Percentiles rank a stretch among this genome's conserved stretches.
phyloP scores from a whole-genome alignment of 30 jellyfish, hydroid and myxozoan genomes.

The Chrysaora quinquecirrha region DNA sequence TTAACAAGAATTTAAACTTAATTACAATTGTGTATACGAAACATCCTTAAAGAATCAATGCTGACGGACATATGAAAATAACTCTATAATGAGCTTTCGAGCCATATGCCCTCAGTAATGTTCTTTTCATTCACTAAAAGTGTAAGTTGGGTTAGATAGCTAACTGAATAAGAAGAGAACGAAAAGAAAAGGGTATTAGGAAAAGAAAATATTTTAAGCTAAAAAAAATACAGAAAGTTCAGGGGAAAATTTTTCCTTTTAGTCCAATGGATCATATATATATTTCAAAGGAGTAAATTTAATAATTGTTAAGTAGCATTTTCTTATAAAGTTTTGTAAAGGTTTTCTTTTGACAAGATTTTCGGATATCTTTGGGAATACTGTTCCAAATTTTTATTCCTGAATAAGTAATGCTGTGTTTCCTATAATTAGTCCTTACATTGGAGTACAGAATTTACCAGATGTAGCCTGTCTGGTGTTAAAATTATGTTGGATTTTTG shows the following conservation, averaged over 20 bases:
- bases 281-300: background rate
- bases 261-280: slow-evolving; percentile 3
- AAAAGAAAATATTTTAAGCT: slow-evolving; percentile 3
- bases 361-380: slow-evolving; percentile 3
- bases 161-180: background rate
- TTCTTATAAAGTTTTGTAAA: background rate
- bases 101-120: slow-evolving; percentile 39
- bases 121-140: slow-evolving; percentile 3
- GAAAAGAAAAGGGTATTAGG: slow-evolving; percentile 5
- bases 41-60: slow-evolving; percentile 21
- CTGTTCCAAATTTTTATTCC: slow-evolving; percentile 7
- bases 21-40: slow-evolving; percentile 21
- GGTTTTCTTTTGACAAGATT: background rate
- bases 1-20: background rate
- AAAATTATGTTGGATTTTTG: slow-evolving; percentile 20
- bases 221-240: background rate
- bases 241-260: slow-evolving; percentile 6
- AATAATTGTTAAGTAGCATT: slow-evolving; percentile 7
- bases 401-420: slow-evolving; percentile 1
- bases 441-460: slow-evolving; percentile 32
- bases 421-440: slow-evolving; percentile 4
- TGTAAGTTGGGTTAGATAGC: slow-evolving; percentile 7
- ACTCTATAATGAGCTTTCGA: slow-evolving; percentile 38
- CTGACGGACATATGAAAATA: slow-evolving; percentile 46
- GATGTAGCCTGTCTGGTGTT: slow-evolving; percentile 36